Percentiles rank a stretch among this genome's conserved stretches.
These are phyloP conservation scores for Mormoops blainvillei DNA, from an alignment of 2,113 vertebrate species.

Conservation along the genomic window DNA sequence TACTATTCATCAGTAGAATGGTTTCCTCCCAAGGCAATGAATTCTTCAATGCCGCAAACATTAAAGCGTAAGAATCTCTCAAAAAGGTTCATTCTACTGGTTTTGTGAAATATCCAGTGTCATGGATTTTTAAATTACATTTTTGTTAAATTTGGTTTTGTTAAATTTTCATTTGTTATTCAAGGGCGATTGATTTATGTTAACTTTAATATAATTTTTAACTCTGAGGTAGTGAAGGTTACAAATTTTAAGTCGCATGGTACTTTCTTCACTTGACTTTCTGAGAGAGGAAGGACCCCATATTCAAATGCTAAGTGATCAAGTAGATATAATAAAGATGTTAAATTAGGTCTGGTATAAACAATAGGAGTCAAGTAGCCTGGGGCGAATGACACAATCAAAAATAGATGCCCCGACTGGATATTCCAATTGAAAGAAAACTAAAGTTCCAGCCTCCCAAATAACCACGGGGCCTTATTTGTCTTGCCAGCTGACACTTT, in stretches of 20 bases:
- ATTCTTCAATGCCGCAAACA: background rate
- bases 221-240: background rate
- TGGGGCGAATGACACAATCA: background rate
- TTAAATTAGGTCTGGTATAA: background rate
- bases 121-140: background rate
- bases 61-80: background rate
- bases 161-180: background rate
- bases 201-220: background rate
- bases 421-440: background rate
- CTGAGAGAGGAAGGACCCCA: background rate
- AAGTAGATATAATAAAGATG: background rate
- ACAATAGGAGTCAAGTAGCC: background rate
- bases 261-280: background rate
- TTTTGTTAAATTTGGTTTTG: background rate
- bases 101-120: background rate
- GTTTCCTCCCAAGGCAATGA: background rate
- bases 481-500: background rate
- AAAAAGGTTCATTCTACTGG: background rate
- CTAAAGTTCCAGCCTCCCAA: background rate
- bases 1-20: background rate
- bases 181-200: background rate
- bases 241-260: background rate
- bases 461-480: background rate
- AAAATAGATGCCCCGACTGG: background rate
- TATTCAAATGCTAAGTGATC: background rate